Base-by-base conservation (phyloP, 2,113 vertebrate genomes). In the Oriolus oriolus region DNA sequence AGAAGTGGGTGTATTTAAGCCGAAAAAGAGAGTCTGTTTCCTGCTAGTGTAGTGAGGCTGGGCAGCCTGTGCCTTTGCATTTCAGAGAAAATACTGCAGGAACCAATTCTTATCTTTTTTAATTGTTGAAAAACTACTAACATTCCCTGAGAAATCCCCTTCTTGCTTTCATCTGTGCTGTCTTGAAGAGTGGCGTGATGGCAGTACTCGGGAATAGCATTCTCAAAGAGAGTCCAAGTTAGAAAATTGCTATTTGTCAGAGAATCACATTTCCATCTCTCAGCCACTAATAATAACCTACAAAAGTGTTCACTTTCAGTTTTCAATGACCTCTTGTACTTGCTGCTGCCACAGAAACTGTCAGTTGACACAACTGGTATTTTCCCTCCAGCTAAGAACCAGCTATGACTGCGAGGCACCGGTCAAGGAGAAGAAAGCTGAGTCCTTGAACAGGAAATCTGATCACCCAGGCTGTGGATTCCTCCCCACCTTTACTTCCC, bases 191-290 rank as follows among this genome's bases (percentile, higher is more conserved):
- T 82, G 77, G 35, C 59, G 60, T 75, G 90, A 89, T 87, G 90
- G 84, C 63, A 82, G 60, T 42, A 45, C 45, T 93, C 2, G 0
- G 45, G 56, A 96, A 91, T 16, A 69, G 63, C 52, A 76, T 91
- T 79, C 87, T 84, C 35, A 65, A 80, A 74, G 49, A 57, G 2
- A 87, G 60, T 47, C 60, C 87, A 83, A 96, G 60, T 73, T 83
- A 92, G 91, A 97, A 95, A 96, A 92, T 81, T 82, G 23, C 37
- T 89, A 0, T 73, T 87, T 87, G 59, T 42, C 63, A 85, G 60
- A 87, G 57, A 96, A 73, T 96, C 95, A 56, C 35, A 66, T 96
- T 97, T 96, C 95, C 64, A 93, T 91, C 91, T 94, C 13, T 2
- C 53, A 87, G 66, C 84, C 93, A 89, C 92, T 88, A 97, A 93